A percentile compares a stretch with the other conserved stretches of the same genome.
phyloP scores from a whole-genome alignment of 2,113 vertebrate species.

The Chroicocephalus ridibundus region DNA sequence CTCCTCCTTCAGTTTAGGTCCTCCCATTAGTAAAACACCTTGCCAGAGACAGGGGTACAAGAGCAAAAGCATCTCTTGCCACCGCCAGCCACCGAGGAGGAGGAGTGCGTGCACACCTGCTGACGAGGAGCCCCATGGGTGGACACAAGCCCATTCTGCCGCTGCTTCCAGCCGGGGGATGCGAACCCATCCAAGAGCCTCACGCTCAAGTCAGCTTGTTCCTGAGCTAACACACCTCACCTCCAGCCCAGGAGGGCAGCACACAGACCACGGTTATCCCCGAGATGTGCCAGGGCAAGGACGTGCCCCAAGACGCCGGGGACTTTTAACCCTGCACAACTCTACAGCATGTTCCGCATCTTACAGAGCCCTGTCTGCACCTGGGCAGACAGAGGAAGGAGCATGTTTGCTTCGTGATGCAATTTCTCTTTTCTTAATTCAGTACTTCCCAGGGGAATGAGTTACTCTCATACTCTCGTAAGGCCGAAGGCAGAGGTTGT shows the following conservation, averaged over 20 bases:
- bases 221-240: neutral
- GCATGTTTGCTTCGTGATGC: neutral
- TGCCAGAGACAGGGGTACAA: too few relatives aligned
- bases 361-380: neutral
- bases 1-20: neutral
- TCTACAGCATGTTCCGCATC: too few relatives aligned
- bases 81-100: rapidly evolving
- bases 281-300: rapidly evolving
- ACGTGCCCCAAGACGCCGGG: rapidly evolving
- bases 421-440: neutral
- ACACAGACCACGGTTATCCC: neutral
- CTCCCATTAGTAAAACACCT: neutral
- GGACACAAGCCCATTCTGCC: neutral
- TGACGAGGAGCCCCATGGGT: rapidly evolving
- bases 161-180: neutral
- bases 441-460: too few relatives aligned
- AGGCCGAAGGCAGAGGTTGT: neutral
- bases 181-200: neutral
- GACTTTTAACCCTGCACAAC: neutral
- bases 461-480: rapidly evolving
- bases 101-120: neutral
- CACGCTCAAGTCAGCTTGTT: too few relatives aligned
- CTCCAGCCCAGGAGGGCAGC: neutral
- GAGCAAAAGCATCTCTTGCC: neutral
- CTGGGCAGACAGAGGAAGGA: neutral